Evolutionary conservation across 2,888 invertebrate species (phyloP).

Genomic region (Orthonevra nobilis): DNA sequence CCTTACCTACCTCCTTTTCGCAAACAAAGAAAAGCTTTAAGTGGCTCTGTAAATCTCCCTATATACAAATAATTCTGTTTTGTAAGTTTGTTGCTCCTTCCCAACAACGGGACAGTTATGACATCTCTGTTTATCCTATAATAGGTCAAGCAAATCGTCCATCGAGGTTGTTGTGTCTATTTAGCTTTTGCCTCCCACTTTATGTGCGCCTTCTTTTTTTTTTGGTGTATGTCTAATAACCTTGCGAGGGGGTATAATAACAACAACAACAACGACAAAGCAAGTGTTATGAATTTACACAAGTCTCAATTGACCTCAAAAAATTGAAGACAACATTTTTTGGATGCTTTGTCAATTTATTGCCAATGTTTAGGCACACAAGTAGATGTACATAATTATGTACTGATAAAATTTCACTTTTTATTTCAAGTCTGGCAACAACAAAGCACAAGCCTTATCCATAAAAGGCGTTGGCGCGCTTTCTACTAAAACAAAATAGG

Average conservation of each 20-base stretch:
- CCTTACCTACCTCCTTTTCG: conserved; percentile 28
- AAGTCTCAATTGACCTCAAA: not conserved
- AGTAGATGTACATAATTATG: not conserved
- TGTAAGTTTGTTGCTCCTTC: conserved; percentile 46
- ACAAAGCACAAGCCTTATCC: not conserved
- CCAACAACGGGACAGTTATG: not conserved
- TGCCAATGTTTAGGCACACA: not conserved
- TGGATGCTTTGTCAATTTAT: not conserved
- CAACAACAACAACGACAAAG: not conserved
- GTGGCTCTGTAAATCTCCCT: conserved; percentile 4
- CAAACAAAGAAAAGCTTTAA: conserved; percentile 47
- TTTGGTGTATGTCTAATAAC: conserved; percentile 5
- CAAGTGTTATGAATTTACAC: not conserved
- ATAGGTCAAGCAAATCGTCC: conserved; percentile 37
- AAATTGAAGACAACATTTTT: not conserved
- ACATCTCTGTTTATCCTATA: conserved; percentile 25
- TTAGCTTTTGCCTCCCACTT: conserved; percentile 30
- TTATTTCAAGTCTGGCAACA: not conserved
- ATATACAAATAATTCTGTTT: conserved; percentile 8
- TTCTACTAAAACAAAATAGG: conserved; percentile 17
- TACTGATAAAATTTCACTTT: conserved; percentile 7
- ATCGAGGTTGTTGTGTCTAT: conserved; percentile 38
- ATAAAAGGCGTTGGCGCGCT: conserved; percentile 49
- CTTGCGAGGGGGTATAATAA: conserved; percentile 27
- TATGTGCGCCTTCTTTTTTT: conserved; percentile 1